A percentile compares a stretch with the other conserved stretches of the same genome.
Evolutionary conservation across 2,888 invertebrate genomes (phyloP).

Genomic region (Meteorus colon): DNA sequence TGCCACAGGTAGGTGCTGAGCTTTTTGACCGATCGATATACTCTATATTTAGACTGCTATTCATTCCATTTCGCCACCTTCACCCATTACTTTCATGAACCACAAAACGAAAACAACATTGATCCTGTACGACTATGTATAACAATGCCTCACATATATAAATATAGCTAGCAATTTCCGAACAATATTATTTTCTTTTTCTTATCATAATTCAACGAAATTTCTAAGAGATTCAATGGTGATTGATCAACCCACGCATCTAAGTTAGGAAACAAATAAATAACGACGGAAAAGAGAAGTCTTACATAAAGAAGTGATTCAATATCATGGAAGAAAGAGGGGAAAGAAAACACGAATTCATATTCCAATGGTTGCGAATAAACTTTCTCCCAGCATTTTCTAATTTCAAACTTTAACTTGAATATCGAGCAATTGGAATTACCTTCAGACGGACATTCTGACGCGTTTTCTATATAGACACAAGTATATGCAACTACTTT

Average conservation of each 20-base stretch:
- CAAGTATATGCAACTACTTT: too few species aligned
- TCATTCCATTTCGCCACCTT: constrained; percentile 57
- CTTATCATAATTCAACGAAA: not conserved
- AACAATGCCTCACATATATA: not conserved
- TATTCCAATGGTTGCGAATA: not conserved
- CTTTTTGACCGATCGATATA: constrained; percentile 56
- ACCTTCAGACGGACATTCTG: not conserved
- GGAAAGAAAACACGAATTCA: not conserved
- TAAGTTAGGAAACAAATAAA: not conserved
- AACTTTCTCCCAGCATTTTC: constrained; percentile 3
- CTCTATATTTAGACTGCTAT: constrained; percentile 60
- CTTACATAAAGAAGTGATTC: not conserved
- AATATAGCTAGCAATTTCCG: not conserved
- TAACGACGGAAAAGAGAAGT: not conserved
- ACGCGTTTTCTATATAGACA: constrained; percentile 1
- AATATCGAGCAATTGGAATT: constrained; percentile 13
- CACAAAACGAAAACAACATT: constrained; percentile 12
- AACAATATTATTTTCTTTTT: not conserved
- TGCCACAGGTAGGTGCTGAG: constrained; percentile 62
- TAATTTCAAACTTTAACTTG: constrained; percentile 7
- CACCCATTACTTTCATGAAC: constrained; percentile 35
- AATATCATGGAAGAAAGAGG: not conserved
- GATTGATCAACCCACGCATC: not conserved
- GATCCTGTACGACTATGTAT: constrained; percentile 13
- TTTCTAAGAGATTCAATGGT: not conserved